A percentile compares a stretch with the other conserved stretches of the same genome.
phyloP scores from a whole-genome alignment of 2,113 vertebrate species.

The Loxodonta africana region DNA sequence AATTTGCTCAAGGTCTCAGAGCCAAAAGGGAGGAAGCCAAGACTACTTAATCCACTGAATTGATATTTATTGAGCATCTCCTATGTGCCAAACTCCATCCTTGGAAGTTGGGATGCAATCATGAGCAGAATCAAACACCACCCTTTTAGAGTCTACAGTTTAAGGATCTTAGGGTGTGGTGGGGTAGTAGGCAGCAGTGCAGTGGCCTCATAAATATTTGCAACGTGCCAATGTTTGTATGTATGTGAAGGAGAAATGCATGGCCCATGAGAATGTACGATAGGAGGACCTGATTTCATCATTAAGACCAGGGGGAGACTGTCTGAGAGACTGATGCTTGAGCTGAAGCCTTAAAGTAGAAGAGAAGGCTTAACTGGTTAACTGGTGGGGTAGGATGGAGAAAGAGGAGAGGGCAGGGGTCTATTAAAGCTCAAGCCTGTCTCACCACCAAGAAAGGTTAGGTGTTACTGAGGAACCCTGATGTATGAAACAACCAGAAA shows the following conservation, averaged over 20 bases:
- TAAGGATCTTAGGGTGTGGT: background rate
- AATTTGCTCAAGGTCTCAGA: background rate
- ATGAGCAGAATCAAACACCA: background rate
- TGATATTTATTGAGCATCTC: background rate
- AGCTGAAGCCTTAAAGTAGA: background rate
- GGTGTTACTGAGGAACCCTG: too few species aligned
- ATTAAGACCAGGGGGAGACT: background rate
- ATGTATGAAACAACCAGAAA: background rate
- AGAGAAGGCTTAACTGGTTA: background rate
- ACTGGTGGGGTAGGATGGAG: background rate
- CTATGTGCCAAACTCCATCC: background rate
- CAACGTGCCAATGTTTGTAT: background rate
- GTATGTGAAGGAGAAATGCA: background rate
- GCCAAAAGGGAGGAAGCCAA: background rate
- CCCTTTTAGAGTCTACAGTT: background rate
- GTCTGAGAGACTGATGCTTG: background rate
- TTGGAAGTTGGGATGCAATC: background rate
- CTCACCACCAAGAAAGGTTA: background rate
- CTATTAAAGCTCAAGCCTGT: background rate
- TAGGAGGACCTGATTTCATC: background rate
- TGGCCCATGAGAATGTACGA: background rate
- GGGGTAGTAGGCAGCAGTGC: background rate
- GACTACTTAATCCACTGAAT: background rate
- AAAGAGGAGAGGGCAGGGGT: background rate
- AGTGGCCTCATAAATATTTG: background rate